Percentiles rank a stretch among this genome's conserved stretches.
phyloP scores from a whole-genome alignment of 2,797 vertebrate genomes.

The Cirrhinus molitorella region DNA sequence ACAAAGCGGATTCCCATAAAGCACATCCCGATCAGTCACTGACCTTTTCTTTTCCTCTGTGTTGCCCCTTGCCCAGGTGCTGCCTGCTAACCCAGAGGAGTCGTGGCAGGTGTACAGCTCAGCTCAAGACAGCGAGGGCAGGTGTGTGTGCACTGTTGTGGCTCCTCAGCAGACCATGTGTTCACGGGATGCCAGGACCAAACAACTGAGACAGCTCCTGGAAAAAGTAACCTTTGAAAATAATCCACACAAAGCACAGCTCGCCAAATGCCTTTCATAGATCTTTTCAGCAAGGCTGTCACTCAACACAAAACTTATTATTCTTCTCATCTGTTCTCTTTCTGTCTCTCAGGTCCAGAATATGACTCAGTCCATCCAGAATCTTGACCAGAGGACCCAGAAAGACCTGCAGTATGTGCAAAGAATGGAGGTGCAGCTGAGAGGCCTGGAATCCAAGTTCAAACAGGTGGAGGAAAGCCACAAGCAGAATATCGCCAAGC shows the following conservation, averaged over 20 bases:
- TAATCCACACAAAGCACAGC: constrained; percentile 1
- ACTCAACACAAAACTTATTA: neutral
- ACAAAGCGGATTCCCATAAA: constrained; percentile 5
- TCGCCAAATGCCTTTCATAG: neutral
- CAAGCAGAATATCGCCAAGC: constrained; percentile 90
- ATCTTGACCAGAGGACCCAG: constrained; percentile 92
- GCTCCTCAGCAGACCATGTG: constrained; percentile 95
- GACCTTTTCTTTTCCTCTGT: constrained; percentile 45
- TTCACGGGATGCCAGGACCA: constrained; percentile 92
- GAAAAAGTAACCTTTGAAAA: constrained; percentile 86
- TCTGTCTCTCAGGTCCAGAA: constrained; percentile 88
- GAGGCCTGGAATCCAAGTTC: constrained; percentile 92
- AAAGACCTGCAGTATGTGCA: constrained; percentile 94
- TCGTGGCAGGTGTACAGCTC: constrained; percentile 99
- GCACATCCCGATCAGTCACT: constrained; percentile 8
- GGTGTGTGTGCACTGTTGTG: constrained; percentile 97
- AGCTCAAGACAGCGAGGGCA: constrained; percentile 95
- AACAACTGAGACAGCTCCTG: constrained; percentile 93
- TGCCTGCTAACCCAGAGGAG: constrained; percentile 92
- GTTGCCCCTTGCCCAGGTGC: constrained; percentile 79
- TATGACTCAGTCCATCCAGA: constrained; percentile 96
- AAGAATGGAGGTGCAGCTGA: constrained; percentile 94
- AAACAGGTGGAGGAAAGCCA: constrained; percentile 94
- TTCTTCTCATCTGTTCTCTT: neutral
- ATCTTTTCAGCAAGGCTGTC: neutral